Conservation (phyloP, 2,113 vertebrate species). For the Pseudopodoces humilis region DNA sequence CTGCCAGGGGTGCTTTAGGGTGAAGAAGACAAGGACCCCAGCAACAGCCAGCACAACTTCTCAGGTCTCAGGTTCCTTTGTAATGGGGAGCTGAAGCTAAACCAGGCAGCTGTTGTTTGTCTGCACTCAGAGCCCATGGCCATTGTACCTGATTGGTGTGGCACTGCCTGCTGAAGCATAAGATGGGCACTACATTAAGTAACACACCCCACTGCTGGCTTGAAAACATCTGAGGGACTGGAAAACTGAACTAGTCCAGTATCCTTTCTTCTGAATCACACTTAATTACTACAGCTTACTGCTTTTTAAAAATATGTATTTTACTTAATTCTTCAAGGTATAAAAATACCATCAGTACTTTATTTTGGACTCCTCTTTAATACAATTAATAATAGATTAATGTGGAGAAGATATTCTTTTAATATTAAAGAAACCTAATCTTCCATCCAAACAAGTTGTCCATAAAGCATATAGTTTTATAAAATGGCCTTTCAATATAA, state of each 20-base stretch:
- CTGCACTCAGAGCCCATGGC: background rate
- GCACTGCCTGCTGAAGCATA: background rate
- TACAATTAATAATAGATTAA: background rate
- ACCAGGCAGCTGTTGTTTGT: background rate
- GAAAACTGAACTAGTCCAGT: background rate
- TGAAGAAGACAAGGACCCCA: background rate
- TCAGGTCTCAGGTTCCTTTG: background rate
- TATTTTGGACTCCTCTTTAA: background rate
- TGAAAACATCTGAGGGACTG: background rate
- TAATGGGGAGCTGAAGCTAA: background rate
- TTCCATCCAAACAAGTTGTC: background rate
- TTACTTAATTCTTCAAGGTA: background rate
- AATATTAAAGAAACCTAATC: background rate
- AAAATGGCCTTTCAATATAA: background rate
- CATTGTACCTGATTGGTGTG: rapidly evolving
- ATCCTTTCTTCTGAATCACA: background rate
- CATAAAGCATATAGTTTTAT: background rate
- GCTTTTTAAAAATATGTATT: background rate
- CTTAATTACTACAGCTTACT: background rate
- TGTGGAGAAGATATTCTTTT: background rate
- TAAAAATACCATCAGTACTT: background rate
- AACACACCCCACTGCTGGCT: background rate
- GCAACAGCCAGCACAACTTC: background rate
- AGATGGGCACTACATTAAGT: background rate
- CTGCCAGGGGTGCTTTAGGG: background rate